Evolutionary conservation across 2,888 invertebrate genomes (phyloP), one percentile per base, ranked within the genome.

Genomic region (Drosophila mulleri): DNA sequence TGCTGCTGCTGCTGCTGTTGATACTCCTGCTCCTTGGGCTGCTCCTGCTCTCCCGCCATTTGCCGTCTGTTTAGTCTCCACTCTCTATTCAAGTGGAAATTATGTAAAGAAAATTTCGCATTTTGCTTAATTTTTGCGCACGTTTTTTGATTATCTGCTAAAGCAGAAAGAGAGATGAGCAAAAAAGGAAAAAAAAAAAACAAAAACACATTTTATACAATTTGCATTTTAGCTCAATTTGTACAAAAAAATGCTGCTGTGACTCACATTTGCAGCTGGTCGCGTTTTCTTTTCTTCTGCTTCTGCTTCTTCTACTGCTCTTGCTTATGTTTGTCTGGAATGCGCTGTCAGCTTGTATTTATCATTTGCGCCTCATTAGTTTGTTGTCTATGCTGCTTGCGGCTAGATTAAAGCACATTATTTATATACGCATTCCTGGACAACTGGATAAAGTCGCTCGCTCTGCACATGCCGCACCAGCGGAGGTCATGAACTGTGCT

Each of bases 301-400:
- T 32, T 9, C 32, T 9, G 32, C 32, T 32, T 9, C 29, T 7
- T 7, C 29, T 29, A 2, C 29, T 29, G 8, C 29, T 29, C 2
- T 8, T 11, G 42, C 18, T 42, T 9, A 9, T 42, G 18, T 42
- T 44, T 20, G 44, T 44, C 44, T 44, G 44, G 20, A 20, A 14
- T 39, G 67, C 67, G 48, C 48, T 75, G 82, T 69, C 78, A 78
- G 72, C 88, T 76, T 69, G 87, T 83, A 83, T 83, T 83, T 89
- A 83, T 83, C 83, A 83, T 83, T 83, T 86, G 87, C 84, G 89
- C 78, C 81, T 83, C 83, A 83, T 89, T 83, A 83, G 84, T 64
- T 83, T 80, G 69, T 47, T 67, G 71, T 73, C 75, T 65, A 53
- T 70, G 77, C 52, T 57, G 63, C 66, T 60, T 75, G 69, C 57